Conservation (phyloP, 2,797 vertebrate genomes). For the Sebastes glaucus region DNA sequence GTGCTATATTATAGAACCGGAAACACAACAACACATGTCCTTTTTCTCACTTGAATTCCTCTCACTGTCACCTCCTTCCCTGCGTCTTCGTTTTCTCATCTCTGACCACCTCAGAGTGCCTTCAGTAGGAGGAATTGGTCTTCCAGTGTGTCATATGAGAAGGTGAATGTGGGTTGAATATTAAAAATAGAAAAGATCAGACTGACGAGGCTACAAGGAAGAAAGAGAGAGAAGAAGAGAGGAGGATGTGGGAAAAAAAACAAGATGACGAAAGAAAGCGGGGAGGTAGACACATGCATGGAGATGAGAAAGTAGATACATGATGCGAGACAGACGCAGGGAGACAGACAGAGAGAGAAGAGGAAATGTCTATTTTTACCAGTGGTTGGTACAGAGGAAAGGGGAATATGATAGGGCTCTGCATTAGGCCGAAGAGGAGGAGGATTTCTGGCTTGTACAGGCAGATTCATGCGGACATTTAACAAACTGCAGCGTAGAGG, state of each 20-base stretch:
- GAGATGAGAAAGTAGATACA: constrained; percentile 54
- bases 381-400: constrained; percentile 31
- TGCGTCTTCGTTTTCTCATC: constrained; percentile 12
- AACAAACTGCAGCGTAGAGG: constrained; percentile 56
- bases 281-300: constrained; percentile 53
- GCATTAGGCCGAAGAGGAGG: constrained; percentile 44
- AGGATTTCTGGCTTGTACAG: constrained; percentile 43
- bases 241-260: constrained; percentile 51
- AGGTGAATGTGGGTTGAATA: constrained; percentile 73
- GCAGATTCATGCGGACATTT: constrained; percentile 46
- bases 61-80: not conserved
- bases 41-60: constrained; percentile 15
- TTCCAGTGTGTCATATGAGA: constrained; percentile 55
- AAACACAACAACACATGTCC: not conserved
- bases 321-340: constrained; percentile 22
- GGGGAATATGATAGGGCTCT: constrained; percentile 63
- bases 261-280: constrained; percentile 51
- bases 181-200: constrained; percentile 73
- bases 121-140: constrained; percentile 42
- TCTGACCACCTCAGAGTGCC: constrained; percentile 40
- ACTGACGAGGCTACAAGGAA: constrained; percentile 30
- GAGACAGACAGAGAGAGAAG: constrained; percentile 19
- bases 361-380: constrained; percentile 75
- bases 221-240: constrained; percentile 26
- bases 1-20: not conserved